Evolutionary conservation across 2,113 vertebrate species (phyloP).

Genomic region (Corythornis vintsioides): DNA sequence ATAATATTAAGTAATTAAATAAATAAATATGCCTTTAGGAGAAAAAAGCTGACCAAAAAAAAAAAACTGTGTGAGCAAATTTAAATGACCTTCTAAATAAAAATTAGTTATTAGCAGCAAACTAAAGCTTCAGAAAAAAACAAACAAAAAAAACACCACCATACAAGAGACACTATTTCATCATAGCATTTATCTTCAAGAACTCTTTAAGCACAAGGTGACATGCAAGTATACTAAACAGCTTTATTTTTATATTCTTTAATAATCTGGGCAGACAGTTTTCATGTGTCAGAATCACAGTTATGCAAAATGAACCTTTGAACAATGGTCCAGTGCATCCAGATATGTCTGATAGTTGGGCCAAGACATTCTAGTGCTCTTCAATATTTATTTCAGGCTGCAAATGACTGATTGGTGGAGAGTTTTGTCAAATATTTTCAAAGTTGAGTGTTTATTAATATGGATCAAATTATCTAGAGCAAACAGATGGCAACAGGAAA

Average conservation of each 20-base stretch:
- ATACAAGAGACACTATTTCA: neutral
- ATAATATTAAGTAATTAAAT: no score
- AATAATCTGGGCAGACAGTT: neutral
- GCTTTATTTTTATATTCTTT: conserved; percentile 22
- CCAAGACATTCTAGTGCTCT: neutral
- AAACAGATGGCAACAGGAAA: neutral
- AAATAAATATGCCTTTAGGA: no score
- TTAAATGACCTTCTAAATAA: neutral
- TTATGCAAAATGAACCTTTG: neutral
- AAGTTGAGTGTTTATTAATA: neutral
- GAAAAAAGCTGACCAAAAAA: neutral
- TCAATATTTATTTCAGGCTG: neutral
- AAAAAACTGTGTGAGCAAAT: neutral
- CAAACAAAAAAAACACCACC: no score
- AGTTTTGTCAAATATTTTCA: conserved; percentile 8
- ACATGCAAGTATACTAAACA: conserved; percentile 24
- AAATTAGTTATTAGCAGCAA: neutral
- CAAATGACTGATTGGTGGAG: neutral
- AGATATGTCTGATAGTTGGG: neutral
- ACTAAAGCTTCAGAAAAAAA: neutral
- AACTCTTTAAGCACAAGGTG: neutral
- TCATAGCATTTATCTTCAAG: neutral
- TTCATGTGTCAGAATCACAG: neutral
- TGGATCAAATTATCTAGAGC: neutral
- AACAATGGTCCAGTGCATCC: neutral